Percentiles rank a stretch among this genome's conserved stretches.
Conservation (phyloP, 1,140 invertebrate genomes). For the Anadara kagoshimensis region DNA sequence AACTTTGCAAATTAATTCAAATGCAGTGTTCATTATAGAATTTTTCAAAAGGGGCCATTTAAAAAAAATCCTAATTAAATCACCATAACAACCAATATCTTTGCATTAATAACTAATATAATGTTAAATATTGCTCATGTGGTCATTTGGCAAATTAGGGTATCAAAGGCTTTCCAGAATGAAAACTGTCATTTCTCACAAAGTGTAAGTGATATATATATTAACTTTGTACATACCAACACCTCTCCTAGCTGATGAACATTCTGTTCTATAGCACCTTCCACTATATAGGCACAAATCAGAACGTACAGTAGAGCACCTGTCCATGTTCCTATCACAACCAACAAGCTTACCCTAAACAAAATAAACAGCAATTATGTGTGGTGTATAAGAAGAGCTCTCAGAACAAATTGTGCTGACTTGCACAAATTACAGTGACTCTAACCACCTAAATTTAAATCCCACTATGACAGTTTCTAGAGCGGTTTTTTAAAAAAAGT, state of each 20-base stretch:
- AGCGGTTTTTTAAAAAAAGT: too few relatives aligned
- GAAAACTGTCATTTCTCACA: not conserved
- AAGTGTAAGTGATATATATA: not conserved
- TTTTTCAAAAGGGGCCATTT: too few relatives aligned
- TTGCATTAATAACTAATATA: not conserved
- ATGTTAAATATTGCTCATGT: not conserved
- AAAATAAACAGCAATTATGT: too few relatives aligned
- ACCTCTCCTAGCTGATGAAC: slow-evolving; percentile 43
- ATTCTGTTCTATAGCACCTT: slow-evolving; percentile 53
- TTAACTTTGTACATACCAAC: slow-evolving; percentile 41
- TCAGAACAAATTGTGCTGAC: too few relatives aligned
- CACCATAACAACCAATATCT: not conserved
- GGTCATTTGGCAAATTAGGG: not conserved
- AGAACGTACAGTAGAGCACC: slow-evolving; percentile 49
- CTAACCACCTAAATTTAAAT: too few relatives aligned
- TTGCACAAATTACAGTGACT: too few relatives aligned
- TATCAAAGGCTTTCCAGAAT: not conserved
- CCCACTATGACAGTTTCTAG: too few relatives aligned
- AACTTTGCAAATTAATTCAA: too few relatives aligned
- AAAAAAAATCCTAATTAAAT: too few relatives aligned
- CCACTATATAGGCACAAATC: slow-evolving; percentile 51
- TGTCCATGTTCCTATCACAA: slow-evolving; percentile 62
- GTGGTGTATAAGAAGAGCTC: too few relatives aligned
- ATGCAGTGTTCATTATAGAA: too few relatives aligned
- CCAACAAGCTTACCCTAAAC: slow-evolving; percentile 62